Conservation (phyloP, 2,888 invertebrate genomes). For the Drosophila algonquin region DNA sequence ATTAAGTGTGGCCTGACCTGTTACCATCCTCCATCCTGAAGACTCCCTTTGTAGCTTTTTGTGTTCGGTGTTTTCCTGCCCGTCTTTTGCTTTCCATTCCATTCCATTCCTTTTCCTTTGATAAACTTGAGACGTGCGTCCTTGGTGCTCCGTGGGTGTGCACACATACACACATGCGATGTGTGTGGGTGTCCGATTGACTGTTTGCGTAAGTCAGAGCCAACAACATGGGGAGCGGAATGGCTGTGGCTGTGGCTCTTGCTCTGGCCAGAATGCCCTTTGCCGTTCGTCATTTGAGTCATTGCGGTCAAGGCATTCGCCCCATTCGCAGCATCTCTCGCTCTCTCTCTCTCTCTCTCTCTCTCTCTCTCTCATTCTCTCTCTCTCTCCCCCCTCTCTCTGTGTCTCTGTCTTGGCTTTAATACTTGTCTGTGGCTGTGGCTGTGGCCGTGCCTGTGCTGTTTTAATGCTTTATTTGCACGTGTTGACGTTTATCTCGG, state of each 20-base stretch:
- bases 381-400: background rate
- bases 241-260: conserved; percentile 30
- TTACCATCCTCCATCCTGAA: conserved; percentile 21
- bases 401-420: conserved; percentile 22
- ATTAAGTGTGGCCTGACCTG: conserved; percentile 70
- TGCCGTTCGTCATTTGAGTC: conserved; percentile 63
- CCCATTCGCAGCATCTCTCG: conserved; percentile 10
- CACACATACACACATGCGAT: conserved; percentile 2
- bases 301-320: conserved; percentile 71
- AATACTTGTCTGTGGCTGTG: conserved; percentile 21
- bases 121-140: conserved; percentile 78
- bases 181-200: conserved; percentile 41
- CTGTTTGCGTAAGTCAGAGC: conserved; percentile 67
- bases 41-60: conserved; percentile 41
- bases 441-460: conserved; percentile 23
- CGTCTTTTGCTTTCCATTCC: conserved; percentile 13
- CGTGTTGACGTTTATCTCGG: conserved; percentile 68
- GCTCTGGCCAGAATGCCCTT: conserved; percentile 30
- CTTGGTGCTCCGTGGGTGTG: conserved; percentile 9
- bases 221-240: conserved; percentile 46
- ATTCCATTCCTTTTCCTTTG: conserved; percentile 57
- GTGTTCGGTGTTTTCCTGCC: conserved; percentile 12
- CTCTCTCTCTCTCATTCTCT: background rate
- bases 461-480: conserved; percentile 77
- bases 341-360: background rate